Evolutionary conservation across 2,888 invertebrate genomes (phyloP).

Genomic region (Mythimna impura): DNA sequence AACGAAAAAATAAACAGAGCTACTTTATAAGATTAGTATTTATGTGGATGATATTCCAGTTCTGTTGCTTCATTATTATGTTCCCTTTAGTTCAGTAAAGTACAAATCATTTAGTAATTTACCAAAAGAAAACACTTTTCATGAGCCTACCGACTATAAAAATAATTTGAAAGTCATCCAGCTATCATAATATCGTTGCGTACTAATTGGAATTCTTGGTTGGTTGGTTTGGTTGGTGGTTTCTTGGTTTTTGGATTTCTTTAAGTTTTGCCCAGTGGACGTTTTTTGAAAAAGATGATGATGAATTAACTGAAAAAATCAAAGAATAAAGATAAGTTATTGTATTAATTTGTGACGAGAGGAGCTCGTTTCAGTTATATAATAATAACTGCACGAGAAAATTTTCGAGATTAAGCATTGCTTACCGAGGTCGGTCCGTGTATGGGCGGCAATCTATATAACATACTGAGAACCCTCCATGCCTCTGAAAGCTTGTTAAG

Average conservation of each 20-base stretch:
- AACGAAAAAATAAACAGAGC: no score
- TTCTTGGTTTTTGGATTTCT: no score
- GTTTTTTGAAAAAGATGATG: background rate
- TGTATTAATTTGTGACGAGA: background rate
- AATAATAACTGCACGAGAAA: no score
- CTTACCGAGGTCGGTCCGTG: no score
- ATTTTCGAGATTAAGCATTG: no score
- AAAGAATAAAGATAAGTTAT: background rate
- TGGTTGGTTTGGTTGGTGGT: no score
- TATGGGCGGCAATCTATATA: no score
- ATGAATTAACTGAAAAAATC: background rate
- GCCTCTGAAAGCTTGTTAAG: background rate
- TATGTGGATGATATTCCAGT: no score
- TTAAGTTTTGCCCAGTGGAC: background rate
- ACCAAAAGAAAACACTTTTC: no score
- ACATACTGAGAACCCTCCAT: background rate
- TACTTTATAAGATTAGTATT: no score
- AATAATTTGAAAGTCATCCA: slow-evolving; percentile 6
- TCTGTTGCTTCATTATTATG: no score
- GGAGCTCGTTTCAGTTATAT: background rate
- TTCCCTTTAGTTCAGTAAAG: background rate
- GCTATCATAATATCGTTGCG: background rate
- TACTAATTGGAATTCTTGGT: background rate
- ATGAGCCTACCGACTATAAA: background rate
- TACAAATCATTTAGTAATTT: background rate